These are phyloP conservation scores for Amitus sp. DNA, from an alignment of 2,888 invertebrate genomes.

Conservation along the genomic window DNA sequence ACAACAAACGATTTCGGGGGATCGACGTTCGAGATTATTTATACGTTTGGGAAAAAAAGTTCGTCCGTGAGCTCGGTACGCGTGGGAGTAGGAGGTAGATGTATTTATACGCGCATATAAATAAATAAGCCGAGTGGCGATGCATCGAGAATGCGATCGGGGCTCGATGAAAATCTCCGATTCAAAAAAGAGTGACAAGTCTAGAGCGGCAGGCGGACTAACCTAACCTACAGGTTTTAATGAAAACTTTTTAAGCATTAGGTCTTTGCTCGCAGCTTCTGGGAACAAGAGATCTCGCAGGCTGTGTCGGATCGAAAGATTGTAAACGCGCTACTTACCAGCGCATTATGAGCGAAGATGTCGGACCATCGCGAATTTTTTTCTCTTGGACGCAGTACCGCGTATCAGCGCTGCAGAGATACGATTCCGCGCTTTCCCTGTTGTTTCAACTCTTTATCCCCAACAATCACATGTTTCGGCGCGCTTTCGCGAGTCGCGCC, in stretches of 20 bases:
- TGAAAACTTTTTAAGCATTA: conserved; percentile 25
- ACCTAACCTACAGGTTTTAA: conserved; percentile 60
- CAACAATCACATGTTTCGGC: too few relatives aligned
- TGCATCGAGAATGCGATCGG: conserved; percentile 17
- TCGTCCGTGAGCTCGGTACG: conserved; percentile 11
- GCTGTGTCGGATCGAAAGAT: not conserved
- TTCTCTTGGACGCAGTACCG: conserved; percentile 48
- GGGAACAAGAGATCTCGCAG: conserved; percentile 5
- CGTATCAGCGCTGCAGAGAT: too few relatives aligned
- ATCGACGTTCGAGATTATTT: conserved; percentile 31
- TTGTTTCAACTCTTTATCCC: too few relatives aligned
- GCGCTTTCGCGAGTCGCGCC: too few relatives aligned
- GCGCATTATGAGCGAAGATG: conserved; percentile 47
- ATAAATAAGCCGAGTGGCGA: conserved; percentile 36
- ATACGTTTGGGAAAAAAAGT: conserved; percentile 2
- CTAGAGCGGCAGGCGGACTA: conserved; percentile 50
- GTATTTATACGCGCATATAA: conserved; percentile 49
- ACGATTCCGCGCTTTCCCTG: too few relatives aligned
- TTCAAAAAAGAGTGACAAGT: conserved; percentile 46
- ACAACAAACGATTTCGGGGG: too few relatives aligned
- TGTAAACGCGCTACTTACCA: conserved; percentile 42
- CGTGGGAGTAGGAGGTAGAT: conserved; percentile 38
- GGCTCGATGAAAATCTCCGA: conserved; percentile 8
- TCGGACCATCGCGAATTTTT: conserved; percentile 46
- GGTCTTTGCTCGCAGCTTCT: conserved; percentile 13